Evolutionary conservation across 1,140 invertebrate species (phyloP).

Genomic region (Ceratoteleas bidentatus): DNA sequence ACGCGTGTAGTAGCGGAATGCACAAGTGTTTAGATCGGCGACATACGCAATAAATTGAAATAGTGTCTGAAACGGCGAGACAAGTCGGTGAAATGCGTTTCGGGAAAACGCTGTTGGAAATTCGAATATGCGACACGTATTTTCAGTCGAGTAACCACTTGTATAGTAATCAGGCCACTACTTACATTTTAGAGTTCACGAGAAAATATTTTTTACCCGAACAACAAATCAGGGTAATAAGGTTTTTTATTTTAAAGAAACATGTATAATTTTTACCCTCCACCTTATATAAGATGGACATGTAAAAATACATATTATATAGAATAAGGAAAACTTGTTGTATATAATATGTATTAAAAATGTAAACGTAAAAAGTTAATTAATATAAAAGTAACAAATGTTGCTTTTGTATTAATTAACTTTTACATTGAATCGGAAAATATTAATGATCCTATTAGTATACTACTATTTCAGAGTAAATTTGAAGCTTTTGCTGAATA

Average conservation of each 20-base stretch:
- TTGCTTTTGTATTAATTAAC: too few relatives aligned
- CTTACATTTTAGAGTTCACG: conserved; percentile 18
- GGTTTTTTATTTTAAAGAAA: conserved; percentile 29
- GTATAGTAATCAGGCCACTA: conserved; percentile 33
- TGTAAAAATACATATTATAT: conserved; percentile 6
- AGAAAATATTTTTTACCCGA: conserved; percentile 33
- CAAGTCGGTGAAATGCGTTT: conserved; percentile 43
- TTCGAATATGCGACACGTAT: conserved; percentile 38
- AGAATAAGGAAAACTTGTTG: neutral
- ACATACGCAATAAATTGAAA: conserved; percentile 51
- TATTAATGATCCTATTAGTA: too few relatives aligned
- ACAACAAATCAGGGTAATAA: conserved; percentile 21
- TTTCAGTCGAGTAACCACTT: conserved; percentile 39
- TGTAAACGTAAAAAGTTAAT: too few relatives aligned
- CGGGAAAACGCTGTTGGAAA: conserved; percentile 40
- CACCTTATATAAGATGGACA: conserved; percentile 9
- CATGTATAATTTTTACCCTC: conserved; percentile 24
- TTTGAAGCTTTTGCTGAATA: too few relatives aligned
- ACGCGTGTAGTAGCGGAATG: conserved; percentile 31
- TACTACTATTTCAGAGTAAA: too few relatives aligned
- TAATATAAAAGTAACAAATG: too few relatives aligned
- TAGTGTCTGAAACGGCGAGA: conserved; percentile 41
- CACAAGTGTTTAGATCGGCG: conserved; percentile 48
- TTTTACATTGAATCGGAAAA: too few relatives aligned
- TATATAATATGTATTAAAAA: too few relatives aligned